Base-by-base conservation (phyloP, 2,113 vertebrate species). In the Muntiacus muntjak region DNA sequence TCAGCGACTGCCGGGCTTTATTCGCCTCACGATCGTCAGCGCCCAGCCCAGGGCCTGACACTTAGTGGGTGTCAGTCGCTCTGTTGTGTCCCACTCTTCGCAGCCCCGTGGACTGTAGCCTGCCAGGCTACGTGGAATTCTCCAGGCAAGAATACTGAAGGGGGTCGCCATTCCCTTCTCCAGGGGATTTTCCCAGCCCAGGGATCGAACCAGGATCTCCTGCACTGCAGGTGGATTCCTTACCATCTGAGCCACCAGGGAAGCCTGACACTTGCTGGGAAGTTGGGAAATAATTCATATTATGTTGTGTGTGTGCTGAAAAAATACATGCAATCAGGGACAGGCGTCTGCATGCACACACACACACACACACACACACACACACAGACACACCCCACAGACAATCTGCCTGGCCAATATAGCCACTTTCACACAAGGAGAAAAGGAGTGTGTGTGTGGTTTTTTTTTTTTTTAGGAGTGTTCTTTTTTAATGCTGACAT, bases 331-430 rank as follows among this genome's bases (percentile, higher is more conserved):
- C 17, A 55, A 16, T 40, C 21, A 1, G 7, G 7, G 3, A 3
- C 25, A 11, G 0, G 23, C 6, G 0, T 2, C 2, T 47, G 19
- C 36, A 0, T 4, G 3, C 33, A 8, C 33, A 3, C 57, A 13
- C 3, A 17, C 3, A 5, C 10, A 17, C 16, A 36, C 3, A 64
- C 58, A 62, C 19, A 23, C 40, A 36, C 36, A 36, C 36, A 36
- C 33, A 8, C 33, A n/a, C n/a, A 3, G 50, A 13, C 3, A 17
- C 40, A 2, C 83, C 8, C 23, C 19, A 36, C 14, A 33, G 36
- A 88, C 14, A 64, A 16, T n/a, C 52, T 82, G 54, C 28, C 36
- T 16, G 67, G 45, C 62, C 81, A n/a, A 14, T 36, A 14, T 0
- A 54, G 84, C 79, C 43, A 79, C 86, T 91, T 92, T 91, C 54